Evolutionary conservation across 2,797 vertebrate species (phyloP), one percentile per base, ranked within the genome.

Genomic region (Valencia hispanica): DNA sequence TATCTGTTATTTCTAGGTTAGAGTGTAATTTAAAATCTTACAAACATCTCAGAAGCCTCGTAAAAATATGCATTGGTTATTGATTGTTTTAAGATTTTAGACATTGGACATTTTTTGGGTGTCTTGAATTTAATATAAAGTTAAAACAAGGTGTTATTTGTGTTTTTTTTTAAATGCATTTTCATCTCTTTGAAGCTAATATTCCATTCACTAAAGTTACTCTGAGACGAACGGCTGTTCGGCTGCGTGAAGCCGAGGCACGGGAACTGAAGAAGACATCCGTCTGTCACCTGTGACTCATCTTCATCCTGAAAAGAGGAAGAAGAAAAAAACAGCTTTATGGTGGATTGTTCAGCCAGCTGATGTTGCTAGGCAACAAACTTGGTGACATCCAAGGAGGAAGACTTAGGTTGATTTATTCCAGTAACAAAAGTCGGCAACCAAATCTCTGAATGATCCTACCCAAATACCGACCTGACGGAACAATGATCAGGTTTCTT

Each of bases 291-390:
- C 77, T 25, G 47, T 89, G 85, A 88, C 18, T 92, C 88, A 84
- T 78, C 76, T 20, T 41, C 74, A 77, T 74, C 73, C 70, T 45
- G 68, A 86, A 79, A 79, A 65, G 73, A 57, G 50, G n/a, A n/a
- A n/a, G n/a, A n/a, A 61, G 75, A 70, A 69, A 55, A 32, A 75
- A 74, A 41, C 41, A 22, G 17, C 86, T 74, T 84, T 77, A 75
- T 79, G 81, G 75, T 74, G 70, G 61, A 39, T 53, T 77, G 61
- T 77, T 89, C 73, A 87, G 79, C 85, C 79, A 74, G 77, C 81
- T 68, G 14, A 77, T 71, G 91, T 92, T 90, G 81, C 90, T 74
- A 78, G 80, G 89, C 89, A 90, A 91, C 90, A 83, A 69, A 78
- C 83, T 27, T 65, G 41, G 53, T 84, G 86, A 83, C 77, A 80